Base-by-base conservation (phyloP, 2,113 vertebrate genomes). In the Todiramphus chloris region DNA sequence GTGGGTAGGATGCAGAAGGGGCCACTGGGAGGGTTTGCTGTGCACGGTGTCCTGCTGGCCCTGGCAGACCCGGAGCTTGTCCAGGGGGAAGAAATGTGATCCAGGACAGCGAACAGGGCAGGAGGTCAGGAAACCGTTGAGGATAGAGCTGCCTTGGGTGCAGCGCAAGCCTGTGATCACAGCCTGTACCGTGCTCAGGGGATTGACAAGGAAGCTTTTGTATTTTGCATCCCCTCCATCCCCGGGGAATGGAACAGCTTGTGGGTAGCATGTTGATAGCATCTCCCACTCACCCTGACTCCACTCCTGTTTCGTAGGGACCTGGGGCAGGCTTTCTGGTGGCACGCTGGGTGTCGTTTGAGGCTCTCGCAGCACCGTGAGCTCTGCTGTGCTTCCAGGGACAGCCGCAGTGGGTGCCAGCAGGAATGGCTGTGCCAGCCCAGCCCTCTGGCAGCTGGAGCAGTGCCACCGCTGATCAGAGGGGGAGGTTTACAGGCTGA, bases 71-170 rank as follows among this genome's bases (percentile, higher is more conserved):
- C 0, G 0, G 44, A 41, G 28, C 50, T 74, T 85, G 60, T 62
- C 51, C 0, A 0, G 44, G 30, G 24, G 1, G 11, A 81, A 60
- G 56, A 53, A 80, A 18, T 0, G 0, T 25, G 23, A 81, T 46
- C 46, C 33, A 51, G 46, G 46, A 50, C 35, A 37, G 17, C 0
- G 1, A 72, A 48, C 62, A 46, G 83, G 60, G 37, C 1, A 0
- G 15, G 72, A 68, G 20, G 50, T 90, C 35, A 19, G 91, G 73
- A 72, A 51, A 20, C 44, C 2, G 1, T 13, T 33, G 41, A 48
- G 58, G 28, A 60, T 78, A 17, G 11, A 39, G 19, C 74, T 50
- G 59, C n/a, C 20, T 50, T 79, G 1, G 2, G 6, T 67, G 39
- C 6, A 0, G 7, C 7, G 2, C 0, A 7, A 79, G 48, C 58